phyloP scores from a whole-genome alignment of 2,888 invertebrate genomes.

The Sepiola atlantica region DNA sequence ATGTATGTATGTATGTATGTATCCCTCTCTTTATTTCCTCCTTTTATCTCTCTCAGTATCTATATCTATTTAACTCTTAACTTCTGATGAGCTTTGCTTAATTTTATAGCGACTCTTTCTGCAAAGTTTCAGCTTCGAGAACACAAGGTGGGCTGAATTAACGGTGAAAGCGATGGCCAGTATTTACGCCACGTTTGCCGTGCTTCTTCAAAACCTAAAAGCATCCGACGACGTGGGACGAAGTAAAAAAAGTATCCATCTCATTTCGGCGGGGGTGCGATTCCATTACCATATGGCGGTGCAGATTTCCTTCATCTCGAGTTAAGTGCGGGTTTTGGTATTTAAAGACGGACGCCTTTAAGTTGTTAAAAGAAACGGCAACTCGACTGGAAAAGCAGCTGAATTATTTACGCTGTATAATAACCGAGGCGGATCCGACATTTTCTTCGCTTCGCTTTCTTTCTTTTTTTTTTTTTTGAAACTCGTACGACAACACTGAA shows the following conservation, averaged over 20 bases:
- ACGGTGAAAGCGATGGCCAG: not conserved
- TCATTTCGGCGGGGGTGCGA: not conserved
- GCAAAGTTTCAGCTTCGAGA: not conserved
- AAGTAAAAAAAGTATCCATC: not conserved
- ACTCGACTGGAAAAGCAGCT: slow-evolving; percentile 20
- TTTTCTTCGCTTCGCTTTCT: not conserved
- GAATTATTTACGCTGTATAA: slow-evolving; percentile 16
- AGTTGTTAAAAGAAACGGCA: slow-evolving; percentile 12
- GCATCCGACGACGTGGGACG: not conserved
- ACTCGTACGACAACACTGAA: not conserved
- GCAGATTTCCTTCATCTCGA: not conserved
- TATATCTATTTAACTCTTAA: not conserved
- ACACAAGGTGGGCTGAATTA: not conserved
- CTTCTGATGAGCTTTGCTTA: not conserved
- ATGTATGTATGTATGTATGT: no score
- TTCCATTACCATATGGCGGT: not conserved
- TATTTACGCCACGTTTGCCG: not conserved
- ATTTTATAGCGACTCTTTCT: not conserved
- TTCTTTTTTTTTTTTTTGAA: no score
- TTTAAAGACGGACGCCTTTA: slow-evolving; percentile 21
- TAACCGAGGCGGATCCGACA: not conserved
- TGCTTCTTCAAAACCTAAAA: not conserved
- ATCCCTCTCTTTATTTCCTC: no score
- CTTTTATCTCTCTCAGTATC: no score
- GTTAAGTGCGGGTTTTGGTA: slow-evolving; percentile 23